phyloP scores from a whole-genome alignment of 2,797 vertebrate species.

The Alosa sapidissima region DNA sequence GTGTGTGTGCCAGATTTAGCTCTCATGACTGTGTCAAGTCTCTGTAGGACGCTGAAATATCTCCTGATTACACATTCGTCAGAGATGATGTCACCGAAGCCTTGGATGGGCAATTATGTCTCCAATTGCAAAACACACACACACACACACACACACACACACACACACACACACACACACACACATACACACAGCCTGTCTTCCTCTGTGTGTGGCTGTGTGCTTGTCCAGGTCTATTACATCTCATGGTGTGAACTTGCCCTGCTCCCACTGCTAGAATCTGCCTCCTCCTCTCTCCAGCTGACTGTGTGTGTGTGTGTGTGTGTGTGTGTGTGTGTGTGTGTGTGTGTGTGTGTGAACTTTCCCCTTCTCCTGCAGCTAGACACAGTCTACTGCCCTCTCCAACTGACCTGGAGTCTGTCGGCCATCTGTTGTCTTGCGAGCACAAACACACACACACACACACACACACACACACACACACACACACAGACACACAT shows the following conservation, averaged over 20 bases:
- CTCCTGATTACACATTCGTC: not conserved
- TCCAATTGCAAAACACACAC: not conserved
- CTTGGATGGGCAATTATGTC: not conserved
- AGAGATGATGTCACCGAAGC: not conserved
- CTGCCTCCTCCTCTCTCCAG: not conserved
- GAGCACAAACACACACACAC: slow-evolving; percentile 51
- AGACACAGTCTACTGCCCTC: not conserved
- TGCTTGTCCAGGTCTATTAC: slow-evolving; percentile 2
- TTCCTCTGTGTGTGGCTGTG: not conserved
- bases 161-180: slow-evolving; percentile 1
- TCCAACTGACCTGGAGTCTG: slow-evolving; percentile 55
- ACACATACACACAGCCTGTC: not conserved
- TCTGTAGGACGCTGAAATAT: not conserved
- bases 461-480: not conserved
- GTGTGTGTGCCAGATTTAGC: slow-evolving; percentile 27
- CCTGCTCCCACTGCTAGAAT: not conserved
- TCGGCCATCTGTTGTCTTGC: slow-evolving; percentile 68
- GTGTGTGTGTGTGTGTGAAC: not conserved
- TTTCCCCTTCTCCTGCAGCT: not conserved
- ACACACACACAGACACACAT: not conserved
- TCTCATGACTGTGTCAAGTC: not conserved
- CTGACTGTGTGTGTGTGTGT: slow-evolving; percentile 3
- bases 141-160: not conserved
- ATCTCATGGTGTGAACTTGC: not conserved
- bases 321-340: not conserved